phyloP scores from a whole-genome alignment of 2,113 vertebrate species.

The Sialia sialis region DNA sequence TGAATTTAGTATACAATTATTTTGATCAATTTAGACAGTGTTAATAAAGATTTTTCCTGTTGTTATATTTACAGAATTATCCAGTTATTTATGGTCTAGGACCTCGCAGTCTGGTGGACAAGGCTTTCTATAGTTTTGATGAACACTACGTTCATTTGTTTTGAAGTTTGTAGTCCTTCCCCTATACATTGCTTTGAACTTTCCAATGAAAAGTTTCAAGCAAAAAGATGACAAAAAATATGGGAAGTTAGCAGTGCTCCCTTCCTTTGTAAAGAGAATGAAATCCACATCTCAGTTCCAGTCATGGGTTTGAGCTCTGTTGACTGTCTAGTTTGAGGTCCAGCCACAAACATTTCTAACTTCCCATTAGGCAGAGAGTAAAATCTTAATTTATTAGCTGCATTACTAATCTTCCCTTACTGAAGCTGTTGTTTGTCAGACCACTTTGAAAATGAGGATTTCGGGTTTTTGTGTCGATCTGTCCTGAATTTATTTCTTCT shows the following conservation, averaged over 20 bases:
- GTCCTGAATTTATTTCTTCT: neutral
- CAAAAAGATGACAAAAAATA: neutral
- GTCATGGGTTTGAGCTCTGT: neutral
- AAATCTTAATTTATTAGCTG: neutral
- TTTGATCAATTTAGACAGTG: neutral
- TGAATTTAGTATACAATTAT: neutral
- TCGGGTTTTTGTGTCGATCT: neutral
- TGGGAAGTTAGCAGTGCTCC: neutral
- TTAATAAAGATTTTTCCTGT: neutral
- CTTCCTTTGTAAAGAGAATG: neutral
- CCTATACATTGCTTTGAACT: neutral
- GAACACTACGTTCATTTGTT: neutral
- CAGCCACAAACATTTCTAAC: neutral
- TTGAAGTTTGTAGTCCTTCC: neutral
- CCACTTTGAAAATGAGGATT: neutral
- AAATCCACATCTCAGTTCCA: neutral
- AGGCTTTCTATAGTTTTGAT: neutral
- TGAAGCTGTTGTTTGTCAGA: neutral
- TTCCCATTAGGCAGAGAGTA: neutral
- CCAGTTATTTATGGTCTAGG: neutral
- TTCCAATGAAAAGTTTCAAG: neutral
- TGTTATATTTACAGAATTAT: neutral
- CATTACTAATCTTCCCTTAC: neutral
- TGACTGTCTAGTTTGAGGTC: neutral
- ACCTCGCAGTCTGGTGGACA: neutral